phyloP scores from a whole-genome alignment of 1,140 invertebrate genomes.

The Lepidurus packardi region DNA sequence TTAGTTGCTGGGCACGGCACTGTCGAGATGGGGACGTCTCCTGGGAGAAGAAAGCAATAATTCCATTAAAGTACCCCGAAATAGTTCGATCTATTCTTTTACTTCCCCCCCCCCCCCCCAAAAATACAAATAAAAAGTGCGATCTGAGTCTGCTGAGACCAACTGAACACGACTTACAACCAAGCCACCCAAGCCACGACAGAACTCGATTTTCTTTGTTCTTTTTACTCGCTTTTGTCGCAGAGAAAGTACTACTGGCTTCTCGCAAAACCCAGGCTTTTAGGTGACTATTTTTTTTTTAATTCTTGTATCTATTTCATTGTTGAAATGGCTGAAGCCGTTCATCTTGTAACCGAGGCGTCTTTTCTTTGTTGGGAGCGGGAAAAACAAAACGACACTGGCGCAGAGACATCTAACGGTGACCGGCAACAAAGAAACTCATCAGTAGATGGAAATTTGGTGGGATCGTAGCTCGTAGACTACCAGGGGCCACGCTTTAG shows the following conservation, averaged over 20 bases:
- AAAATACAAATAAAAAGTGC: background rate
- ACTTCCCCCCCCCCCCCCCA: background rate
- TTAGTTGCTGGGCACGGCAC: background rate
- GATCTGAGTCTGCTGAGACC: background rate
- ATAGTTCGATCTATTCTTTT: background rate
- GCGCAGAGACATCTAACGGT: background rate
- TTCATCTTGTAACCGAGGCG: background rate
- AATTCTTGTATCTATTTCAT: background rate
- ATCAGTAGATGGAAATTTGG: background rate
- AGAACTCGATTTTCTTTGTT: too few relatives aligned
- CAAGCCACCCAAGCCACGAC: too few relatives aligned
- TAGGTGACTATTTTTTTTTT: background rate
- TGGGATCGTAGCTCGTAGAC: background rate
- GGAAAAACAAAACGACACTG: background rate
- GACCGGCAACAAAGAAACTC: background rate
- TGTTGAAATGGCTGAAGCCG: background rate
- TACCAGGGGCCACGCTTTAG: background rate
- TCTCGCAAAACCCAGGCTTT: background rate
- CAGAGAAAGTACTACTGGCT: too few relatives aligned
- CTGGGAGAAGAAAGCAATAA: slow-evolving; percentile 21
- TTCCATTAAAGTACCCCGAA: slow-evolving; percentile 10
- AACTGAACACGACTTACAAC: background rate
- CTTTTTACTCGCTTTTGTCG: too few relatives aligned
- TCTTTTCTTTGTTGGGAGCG: background rate
- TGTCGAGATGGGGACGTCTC: background rate